Evolutionary conservation across 2,797 vertebrate species (phyloP), one percentile per base, ranked within the genome.

Genomic region (Chaunax sp.): DNA sequence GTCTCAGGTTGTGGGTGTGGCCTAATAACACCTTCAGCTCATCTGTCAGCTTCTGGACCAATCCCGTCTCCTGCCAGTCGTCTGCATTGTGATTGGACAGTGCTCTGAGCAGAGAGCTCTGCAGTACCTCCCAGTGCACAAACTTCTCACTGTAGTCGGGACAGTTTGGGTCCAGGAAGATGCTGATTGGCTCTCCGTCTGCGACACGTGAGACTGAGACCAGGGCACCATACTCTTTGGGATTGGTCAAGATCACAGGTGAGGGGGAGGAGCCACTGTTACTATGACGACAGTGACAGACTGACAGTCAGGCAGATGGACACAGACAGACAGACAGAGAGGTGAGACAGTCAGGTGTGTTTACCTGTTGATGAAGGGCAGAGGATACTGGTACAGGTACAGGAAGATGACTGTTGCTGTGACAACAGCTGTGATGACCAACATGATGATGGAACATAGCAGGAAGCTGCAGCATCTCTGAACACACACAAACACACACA

Each of bases 111-210:
- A 97, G 78, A 0, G 95, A 95, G 18, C 82, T 92, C 86, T 97
- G 96, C 61, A 95, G 90, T 0, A 90, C 94, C 78, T 98, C 96
- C 89, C 96, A 84, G 14, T 92, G 94, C 28, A 94, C 74, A 11
- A 98, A 90, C 78, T 93, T 78, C 2, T 92, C 92, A 0, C 87
- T 83, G 0, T 93, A 86, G 25, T 95, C 95, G 0, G 95, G 95
- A 84, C 96, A 98, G 86, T 96, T 95, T 0, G 96, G 95, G 75
- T 97, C 96, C 5, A 96, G 92, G 84, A 95, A 95, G 85, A 97
- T 95, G 89, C 93, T 96, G 89, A 96, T 92, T 65, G 90, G 95
- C 1, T 95, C 95, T 60, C 94, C 92, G 59, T 95, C 95, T 5
- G 64, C 44, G 0, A 90, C 92, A 7, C 87, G 90, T 30, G 96